Base-by-base conservation (phyloP, 2,888 invertebrate species). In the Ecliptopera silaceata region DNA sequence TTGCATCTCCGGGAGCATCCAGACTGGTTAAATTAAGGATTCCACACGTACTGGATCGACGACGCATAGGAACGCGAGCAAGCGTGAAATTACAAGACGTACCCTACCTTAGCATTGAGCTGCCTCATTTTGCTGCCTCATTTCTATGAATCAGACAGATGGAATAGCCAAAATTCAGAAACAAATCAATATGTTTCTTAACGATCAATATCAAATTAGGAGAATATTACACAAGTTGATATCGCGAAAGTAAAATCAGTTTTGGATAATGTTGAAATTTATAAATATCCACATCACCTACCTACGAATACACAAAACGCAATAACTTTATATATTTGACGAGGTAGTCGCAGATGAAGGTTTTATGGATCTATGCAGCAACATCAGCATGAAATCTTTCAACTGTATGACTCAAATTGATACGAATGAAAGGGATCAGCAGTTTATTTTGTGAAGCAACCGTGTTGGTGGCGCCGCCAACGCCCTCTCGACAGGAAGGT, bases 1-100 rank as follows among this genome's bases (percentile, higher is more conserved):
- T 71, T 84, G 86, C 90, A 88, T 88, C 88, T 88, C 87, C 88
- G 88, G 83, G 68, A 65, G 70, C 72, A 70, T 70, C 69, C 70
- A 70, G 74, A 72, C 77, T 77, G 76, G 79, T 78, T 81, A 82
- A 88, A 89, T 89, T 88, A 86, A 83, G 84, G 82, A 88, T 86
- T 84, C 86, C 82, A 74, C 75, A 76, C 82, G 79, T 70, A 75
- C 69, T 74, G 65, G 70, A 66, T 68, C 71, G 66, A 59, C 64
- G 63, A 54, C 71, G 68, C 68, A 70, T 70, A 58, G 71, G 71
- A 71, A 71, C 72, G 71, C 67, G 66, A 47, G 46, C 42, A 47
- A 52, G 55, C 55, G 42, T 22, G 20, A 54, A 54, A 59, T 50
- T 54, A 46, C 54, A 38, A 54, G 54, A 54, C 45, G 44, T 29